Evolutionary conservation across 2,113 vertebrate genomes (phyloP).

Genomic region (Chlorodrepanis virens): DNA sequence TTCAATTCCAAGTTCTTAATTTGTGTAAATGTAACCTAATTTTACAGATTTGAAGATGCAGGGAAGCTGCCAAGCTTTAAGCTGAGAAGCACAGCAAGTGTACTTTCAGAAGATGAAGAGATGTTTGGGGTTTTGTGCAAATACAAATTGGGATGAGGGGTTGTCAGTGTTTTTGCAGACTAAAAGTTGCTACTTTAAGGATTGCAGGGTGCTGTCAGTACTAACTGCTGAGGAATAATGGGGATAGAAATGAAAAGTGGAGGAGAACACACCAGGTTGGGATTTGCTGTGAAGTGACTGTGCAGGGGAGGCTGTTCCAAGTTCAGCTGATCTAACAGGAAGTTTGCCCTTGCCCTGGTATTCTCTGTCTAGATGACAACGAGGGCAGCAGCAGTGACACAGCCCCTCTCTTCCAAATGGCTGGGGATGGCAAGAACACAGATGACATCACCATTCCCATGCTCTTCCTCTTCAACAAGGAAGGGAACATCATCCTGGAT

Average conservation of each 20-base stretch:
- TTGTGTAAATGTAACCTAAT: background rate
- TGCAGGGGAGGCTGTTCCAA: background rate
- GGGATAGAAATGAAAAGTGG: background rate
- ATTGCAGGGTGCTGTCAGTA: background rate
- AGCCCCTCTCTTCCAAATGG: slow-evolving; percentile 98
- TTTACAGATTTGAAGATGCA: background rate
- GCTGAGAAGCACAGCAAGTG: background rate
- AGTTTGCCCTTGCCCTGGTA: background rate
- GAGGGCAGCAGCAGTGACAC: slow-evolving; percentile 99
- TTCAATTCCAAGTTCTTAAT: background rate
- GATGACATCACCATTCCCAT: slow-evolving; percentile 92
- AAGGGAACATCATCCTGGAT: slow-evolving; percentile 93
- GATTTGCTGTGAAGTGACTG: background rate
- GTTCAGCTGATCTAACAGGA: background rate
- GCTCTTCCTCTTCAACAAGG: slow-evolving; percentile 97
- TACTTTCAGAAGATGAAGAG: background rate
- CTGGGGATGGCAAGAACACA: slow-evolving; percentile 92
- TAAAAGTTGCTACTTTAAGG: background rate
- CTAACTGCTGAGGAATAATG: background rate
- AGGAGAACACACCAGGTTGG: background rate
- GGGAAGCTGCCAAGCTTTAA: background rate
- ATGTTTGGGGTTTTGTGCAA: background rate
- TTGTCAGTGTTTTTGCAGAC: background rate
- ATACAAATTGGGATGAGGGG: background rate
- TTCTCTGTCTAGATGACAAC: slow-evolving; percentile 86